Evolutionary conservation across 1,140 invertebrate genomes (phyloP), one percentile per base, ranked within the genome.

Genomic region (Danaus plexippus): DNA sequence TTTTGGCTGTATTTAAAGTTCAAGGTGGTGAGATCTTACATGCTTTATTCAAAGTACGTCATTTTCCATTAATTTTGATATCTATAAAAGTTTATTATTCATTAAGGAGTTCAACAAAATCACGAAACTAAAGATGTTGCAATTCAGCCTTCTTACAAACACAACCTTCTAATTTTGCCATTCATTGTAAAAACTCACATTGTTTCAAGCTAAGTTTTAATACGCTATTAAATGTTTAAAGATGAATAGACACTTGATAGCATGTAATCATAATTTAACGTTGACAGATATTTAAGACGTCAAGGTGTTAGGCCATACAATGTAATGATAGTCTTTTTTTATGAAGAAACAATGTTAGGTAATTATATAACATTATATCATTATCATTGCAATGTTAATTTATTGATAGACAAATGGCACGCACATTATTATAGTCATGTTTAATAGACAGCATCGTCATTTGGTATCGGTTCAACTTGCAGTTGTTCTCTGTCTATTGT

Each of bases 111-210:
- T 47, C 60, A 71, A 68, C 69, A 73, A 67, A 69, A 69, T 65
- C 60, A 67, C 50, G 66, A 70, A 60, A 61, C 54, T 61, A 63
- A 52, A 48, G 61, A 66, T 78, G 71, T 74, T 65, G 67, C 68
- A 76, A 78, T 47, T 52, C 64, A 76, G 59, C 75, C 75, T 78
- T 75, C 73, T 57, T 70, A 52, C 54, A 42, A 65, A 67, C 63
- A 63, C 52, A 60, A 41, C 73, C 69, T 72, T 74, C 76, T 72
- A 63, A 74, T 69, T 67, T 65, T 73, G 63, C 57, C 61, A 67
- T 49, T 50, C 51, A 68, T 69, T 61, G 54, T 61, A 56, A 56
- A 61, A 61, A 51, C 51, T 32, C 22, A 32, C 7, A 32, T 32
- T 32, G 22, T 32, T 32, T 32, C 22, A 32, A 32, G 22, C 22